These are phyloP conservation scores for Montipora foliosa DNA, from an alignment of 64 coral and sea anemone genomes.

Conservation along the genomic window DNA sequence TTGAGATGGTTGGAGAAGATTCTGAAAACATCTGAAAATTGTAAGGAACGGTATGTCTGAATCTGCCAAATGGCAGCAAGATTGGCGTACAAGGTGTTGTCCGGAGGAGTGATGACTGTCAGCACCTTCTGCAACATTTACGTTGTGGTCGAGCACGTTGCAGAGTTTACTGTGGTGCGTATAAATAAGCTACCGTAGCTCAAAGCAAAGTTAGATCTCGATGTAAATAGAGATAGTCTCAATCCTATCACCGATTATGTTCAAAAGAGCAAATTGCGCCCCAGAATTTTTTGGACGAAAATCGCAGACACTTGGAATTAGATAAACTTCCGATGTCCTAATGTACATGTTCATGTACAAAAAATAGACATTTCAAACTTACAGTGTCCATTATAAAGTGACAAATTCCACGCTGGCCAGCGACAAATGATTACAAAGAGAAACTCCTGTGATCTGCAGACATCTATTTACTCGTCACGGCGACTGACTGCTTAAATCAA, in stretches of 20 bases:
- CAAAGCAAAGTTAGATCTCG: background rate
- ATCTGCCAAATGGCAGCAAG: background rate
- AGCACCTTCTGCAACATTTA: slow-evolving; percentile 12
- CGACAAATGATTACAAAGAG: background rate
- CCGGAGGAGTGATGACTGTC: slow-evolving; percentile 4
- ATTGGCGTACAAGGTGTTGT: slow-evolving; percentile 16
- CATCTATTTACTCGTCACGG: background rate
- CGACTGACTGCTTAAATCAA: background rate
- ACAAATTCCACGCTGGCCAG: no score
- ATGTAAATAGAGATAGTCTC: background rate
- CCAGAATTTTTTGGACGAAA: no score
- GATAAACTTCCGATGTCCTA: background rate
- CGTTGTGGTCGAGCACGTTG: slow-evolving; percentile 17
- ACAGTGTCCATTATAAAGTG: slow-evolving; percentile 13
- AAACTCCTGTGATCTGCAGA: background rate
- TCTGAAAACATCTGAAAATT: background rate
- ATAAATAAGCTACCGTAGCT: background rate
- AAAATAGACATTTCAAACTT: background rate
- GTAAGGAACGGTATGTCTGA: background rate
- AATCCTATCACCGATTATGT: no score
- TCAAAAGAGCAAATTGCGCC: no score
- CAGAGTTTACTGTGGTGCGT: slow-evolving; percentile 16
- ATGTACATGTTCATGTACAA: background rate
- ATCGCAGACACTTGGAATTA: background rate
- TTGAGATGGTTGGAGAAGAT: slow-evolving; percentile 1